These are phyloP conservation scores for Aphaenogaster rudis DNA, from an alignment of 1,140 invertebrate species.

Conservation along the genomic window DNA sequence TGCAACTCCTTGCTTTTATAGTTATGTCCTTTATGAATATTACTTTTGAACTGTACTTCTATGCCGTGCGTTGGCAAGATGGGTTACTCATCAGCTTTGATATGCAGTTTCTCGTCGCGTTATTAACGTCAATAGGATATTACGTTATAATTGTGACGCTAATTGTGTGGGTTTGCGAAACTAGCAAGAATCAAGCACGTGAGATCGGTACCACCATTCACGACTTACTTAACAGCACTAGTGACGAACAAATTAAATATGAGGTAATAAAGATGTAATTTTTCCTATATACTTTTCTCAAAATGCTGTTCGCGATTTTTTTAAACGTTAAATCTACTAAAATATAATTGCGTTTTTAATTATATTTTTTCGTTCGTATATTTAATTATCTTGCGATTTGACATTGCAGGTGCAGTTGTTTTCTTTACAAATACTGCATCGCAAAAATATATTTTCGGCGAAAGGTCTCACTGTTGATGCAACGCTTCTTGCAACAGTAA, in stretches of 20 bases:
- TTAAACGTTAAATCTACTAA: not conserved
- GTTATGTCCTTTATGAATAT: not conserved
- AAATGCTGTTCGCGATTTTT: not conserved
- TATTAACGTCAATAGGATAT: not conserved
- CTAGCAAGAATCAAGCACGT: not conserved
- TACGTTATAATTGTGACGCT: not conserved
- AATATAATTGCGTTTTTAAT: not conserved
- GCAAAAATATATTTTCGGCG: not conserved
- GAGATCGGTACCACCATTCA: not conserved
- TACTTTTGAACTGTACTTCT: not conserved
- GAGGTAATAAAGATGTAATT: not conserved
- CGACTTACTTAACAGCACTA: not conserved
- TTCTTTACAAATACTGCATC: slow-evolving; percentile 15
- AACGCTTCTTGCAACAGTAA: not conserved
- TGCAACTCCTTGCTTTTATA: slow-evolving; percentile 13
- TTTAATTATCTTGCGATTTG: not conserved
- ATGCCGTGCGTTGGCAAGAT: not conserved
- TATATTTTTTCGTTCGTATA: not conserved
- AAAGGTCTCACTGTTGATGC: slow-evolving; percentile 3
- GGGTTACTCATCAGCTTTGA: not conserved
- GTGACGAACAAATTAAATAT: not conserved
- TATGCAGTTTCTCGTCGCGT: not conserved
- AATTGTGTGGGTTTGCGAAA: not conserved
- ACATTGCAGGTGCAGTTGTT: not conserved
- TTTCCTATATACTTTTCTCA: not conserved